Evolutionary conservation across 2,113 vertebrate genomes (phyloP), one percentile per base, ranked within the genome.

Genomic region (Myiagra hebetior): DNA sequence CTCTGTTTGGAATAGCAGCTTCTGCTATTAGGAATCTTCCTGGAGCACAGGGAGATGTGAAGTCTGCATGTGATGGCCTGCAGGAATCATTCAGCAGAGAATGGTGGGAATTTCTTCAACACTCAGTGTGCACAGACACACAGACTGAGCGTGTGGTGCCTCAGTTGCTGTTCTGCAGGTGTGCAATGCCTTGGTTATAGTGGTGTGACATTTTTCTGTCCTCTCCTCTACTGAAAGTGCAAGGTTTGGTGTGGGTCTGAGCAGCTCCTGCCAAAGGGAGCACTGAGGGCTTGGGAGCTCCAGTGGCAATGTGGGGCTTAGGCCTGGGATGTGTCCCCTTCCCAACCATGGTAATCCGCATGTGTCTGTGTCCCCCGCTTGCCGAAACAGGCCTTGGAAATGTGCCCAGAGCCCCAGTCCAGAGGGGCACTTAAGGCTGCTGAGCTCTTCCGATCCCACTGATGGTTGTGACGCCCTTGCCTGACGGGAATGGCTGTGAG

Each of bases 351-450:
- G 4, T 3, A 13, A 11, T 37, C 14, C 37, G 1, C 11, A 9
- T 0, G 12, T 1, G 2, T 12, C 52, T 7, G 4, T 53, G 49
- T 67, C 50, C 52, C 44, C 33, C 41, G 30, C 33, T 63, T 0
- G 0, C n/a, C 1, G 0, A 56, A 47, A n/a, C 5, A 16, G 46
- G 63, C 68, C 9, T 52, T 60, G 57, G 57, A 60, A 73, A 13
- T 6, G 6, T 42, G 42, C 56, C 50, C 8, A 3, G 10, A 33
- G 26, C 41, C 53, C 23, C 0, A 0, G 1, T 15, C 28, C 0
- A 0, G 20, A 63, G 49, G 21, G 49, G 4, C 2, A 1, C 39
- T 60, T 2, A 3, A 52, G 26, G 63, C 26, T 62, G 15, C 27
- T 2, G 41, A 59, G 60, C 44, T 82, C 39, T 75, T 17, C 1